Base-by-base conservation (phyloP, 2,113 vertebrate genomes). In the Campylomormyrus numenius region DNA sequence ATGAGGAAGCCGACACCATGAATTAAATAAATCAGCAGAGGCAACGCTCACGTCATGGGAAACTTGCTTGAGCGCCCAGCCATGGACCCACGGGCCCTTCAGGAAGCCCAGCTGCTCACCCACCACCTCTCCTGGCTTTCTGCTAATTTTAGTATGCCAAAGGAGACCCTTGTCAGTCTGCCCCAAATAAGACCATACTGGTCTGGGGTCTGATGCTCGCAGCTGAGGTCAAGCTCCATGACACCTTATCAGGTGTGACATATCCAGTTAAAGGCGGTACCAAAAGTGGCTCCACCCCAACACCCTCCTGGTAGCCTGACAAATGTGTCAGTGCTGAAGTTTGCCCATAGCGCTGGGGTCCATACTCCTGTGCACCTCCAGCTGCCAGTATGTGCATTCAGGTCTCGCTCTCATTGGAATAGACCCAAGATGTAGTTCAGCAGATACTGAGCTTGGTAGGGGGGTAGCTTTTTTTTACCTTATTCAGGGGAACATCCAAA, bases 381-480 rank as follows among this genome's bases (percentile, higher is more conserved):
- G 77, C 35, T 83, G 39, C 77, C 39, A 83, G 39, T 83, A 39
- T 85, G 21, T 85, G 35, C 45, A 45, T 48, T 85, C 39, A 50
- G 42, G 27, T 53, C 88, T 27, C 2, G 45, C 27, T 17, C 52
- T 89, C 58, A 80, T 42, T 83, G 83, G 48, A 86, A 58, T 92
- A 46, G 91, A 89, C 89, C 87, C 70, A 91, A 87, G 91, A 91
- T 94, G 92, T 94, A 92, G 93, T 94, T 93, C 93, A 94, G 92
- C 93, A 93, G 93, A 94, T 94, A 93, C 91, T 92, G 89, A 93
- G 92, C 93, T 93, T 92, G 91, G 52, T 56, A 86, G 92, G 86
- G 87, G 86, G 91, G 80, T 91, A 80, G 87, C 86, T 90, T 88
- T 90, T 89, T 0, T 46, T 49, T 56, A 7, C 48, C 15, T 24